Base-by-base conservation (phyloP, 1,140 invertebrate species). In the Neodiprion fabricii region DNA sequence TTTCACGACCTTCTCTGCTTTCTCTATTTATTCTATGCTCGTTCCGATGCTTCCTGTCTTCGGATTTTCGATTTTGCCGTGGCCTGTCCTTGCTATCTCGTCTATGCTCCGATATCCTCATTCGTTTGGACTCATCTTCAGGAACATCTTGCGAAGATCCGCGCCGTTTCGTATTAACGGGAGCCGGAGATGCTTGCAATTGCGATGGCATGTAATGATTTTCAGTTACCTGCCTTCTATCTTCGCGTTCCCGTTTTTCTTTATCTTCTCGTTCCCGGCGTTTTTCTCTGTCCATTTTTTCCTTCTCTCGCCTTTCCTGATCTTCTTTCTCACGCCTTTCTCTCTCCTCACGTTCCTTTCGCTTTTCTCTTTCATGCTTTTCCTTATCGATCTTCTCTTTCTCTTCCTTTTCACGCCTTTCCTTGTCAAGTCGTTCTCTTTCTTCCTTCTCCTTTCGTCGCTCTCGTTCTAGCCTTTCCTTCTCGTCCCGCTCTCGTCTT, bases 91-190 rank as follows among this genome's bases (percentile, higher is more conserved):
- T 95, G 67, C 93, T 94, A 79, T 95, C 94, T 50, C 93, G 89
- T 48, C 94, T 88, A 77, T 90, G 88, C 7, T 92, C 91, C 0
- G 89, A 83, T 73, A 92, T 90, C 81, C 94, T 95, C 77, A 91
- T 90, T 74, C 93, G 92, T 80, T 96, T 96, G 2, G 82, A 74
- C 78, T 95, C 94, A 50, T 91, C 90, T 1, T 87, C 74, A 53
- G 89, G 89, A 67, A 93, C 92, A 53, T 96, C 95, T 81, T 95
- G 94, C 1, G 93, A 94, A 69, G 94, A 95, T 74, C 94, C 91
- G 71, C 94, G 90, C 66, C 95, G 89, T 84, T 96, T 95, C 48
- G 91, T 89, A 0, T 91, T 90, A 49, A 92, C 89, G 61, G 91
- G 90, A 1, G 92, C 91, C 0, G 93, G 92, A 67, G 93, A 89